These are phyloP conservation scores for Amphiprion percula DNA, from an alignment of 2,113 vertebrate species.

Conservation along the genomic window DNA sequence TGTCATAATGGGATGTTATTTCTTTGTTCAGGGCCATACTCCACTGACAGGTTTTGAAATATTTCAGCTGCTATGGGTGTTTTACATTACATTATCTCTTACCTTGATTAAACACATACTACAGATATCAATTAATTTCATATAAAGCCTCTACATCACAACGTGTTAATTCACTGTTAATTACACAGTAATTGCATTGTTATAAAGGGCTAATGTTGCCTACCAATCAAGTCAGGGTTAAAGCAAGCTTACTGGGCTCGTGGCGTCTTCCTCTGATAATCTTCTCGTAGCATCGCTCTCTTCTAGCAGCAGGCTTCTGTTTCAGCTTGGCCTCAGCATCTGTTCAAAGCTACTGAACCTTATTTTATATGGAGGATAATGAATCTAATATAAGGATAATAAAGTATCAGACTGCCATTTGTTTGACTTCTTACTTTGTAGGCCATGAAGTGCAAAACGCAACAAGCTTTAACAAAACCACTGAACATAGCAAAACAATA, in stretches of 20 bases:
- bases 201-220: slow-evolving; percentile 1
- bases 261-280: slow-evolving; percentile 30
- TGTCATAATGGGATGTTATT: slow-evolving; percentile 1
- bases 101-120: neutral
- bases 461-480: neutral
- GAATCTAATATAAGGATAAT: neutral
- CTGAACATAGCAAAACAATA: neutral
- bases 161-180: slow-evolving; percentile 66
- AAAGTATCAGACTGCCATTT: neutral
- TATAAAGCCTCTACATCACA: slow-evolving; percentile 35
- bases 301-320: slow-evolving; percentile 70
- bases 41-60: rapidly evolving
- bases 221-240: neutral
- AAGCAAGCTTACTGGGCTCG: slow-evolving; percentile 19
- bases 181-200: slow-evolving; percentile 71
- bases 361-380: neutral
- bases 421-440: neutral
- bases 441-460: slow-evolving; percentile 13
- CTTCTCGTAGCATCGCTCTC: slow-evolving; percentile 47
- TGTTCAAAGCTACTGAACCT: slow-evolving; percentile 26
- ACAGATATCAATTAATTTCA: neutral
- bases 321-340: slow-evolving; percentile 40
- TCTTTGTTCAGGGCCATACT: neutral
- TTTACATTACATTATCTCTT: neutral
- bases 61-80: neutral